Evolutionary conservation across 2,888 invertebrate genomes (phyloP).

Genomic region (Lycocerus yunnanus): DNA sequence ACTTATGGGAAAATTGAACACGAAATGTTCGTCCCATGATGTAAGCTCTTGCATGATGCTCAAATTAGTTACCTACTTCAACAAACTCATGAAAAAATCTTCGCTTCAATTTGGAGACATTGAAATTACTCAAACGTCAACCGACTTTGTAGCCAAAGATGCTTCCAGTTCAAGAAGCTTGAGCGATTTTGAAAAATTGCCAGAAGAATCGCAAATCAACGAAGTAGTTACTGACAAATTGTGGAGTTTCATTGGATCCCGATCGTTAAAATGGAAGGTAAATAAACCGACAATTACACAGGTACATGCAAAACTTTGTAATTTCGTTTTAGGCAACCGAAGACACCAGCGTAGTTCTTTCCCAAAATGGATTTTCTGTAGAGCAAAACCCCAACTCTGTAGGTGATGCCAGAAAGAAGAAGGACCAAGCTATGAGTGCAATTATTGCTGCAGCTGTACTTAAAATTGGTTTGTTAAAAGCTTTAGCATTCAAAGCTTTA

Average conservation of each 20-base stretch:
- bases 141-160: conserved; percentile 57
- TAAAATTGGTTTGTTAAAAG: conserved; percentile 81
- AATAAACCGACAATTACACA: conserved; percentile 12
- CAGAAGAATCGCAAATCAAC: conserved; percentile 61
- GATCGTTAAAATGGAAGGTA: conserved; percentile 76
- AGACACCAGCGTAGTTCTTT: conserved; percentile 76
- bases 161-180: conserved; percentile 48
- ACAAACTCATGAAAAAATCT: conserved; percentile 76
- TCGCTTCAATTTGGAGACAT: conserved; percentile 77
- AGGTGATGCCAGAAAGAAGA: conserved; percentile 59
- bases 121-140: conserved; percentile 70
- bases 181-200: conserved; percentile 51
- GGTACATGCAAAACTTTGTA: neutral
- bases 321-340: conserved; percentile 62
- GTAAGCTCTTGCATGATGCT: conserved; percentile 82
- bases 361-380: conserved; percentile 69
- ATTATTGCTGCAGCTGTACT: conserved; percentile 76
- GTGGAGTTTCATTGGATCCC: conserved; percentile 75
- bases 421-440: conserved; percentile 64
- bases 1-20: conserved; percentile 73
- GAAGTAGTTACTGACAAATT: conserved; percentile 75
- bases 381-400: conserved; percentile 43
- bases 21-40: conserved; percentile 77
- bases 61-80: conserved; percentile 81
- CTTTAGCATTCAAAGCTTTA: conserved; percentile 79